Conservation (phyloP, 2,113 vertebrate species). For the Muntiacus muntjak region DNA sequence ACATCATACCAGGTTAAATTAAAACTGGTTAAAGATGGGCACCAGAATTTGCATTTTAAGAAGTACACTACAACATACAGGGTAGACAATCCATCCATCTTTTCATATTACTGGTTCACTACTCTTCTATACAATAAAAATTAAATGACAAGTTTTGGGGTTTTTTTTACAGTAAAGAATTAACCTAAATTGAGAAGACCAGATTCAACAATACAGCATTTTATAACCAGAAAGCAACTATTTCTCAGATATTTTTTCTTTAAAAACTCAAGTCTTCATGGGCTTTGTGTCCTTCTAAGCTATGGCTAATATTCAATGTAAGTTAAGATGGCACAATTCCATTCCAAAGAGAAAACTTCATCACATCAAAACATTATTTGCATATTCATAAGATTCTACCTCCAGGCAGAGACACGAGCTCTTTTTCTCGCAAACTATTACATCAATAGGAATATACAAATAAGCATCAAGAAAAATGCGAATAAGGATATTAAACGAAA, state of each 20-base stretch:
- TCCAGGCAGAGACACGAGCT: slow-evolving; percentile 61
- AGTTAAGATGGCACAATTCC: slow-evolving; percentile 47
- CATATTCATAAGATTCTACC: slow-evolving; percentile 72
- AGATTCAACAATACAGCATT: slow-evolving; percentile 30
- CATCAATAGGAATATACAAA: slow-evolving; percentile 70
- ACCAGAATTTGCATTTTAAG: slow-evolving; percentile 51
- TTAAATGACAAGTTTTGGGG: slow-evolving; percentile 10
- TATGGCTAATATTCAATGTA: slow-evolving; percentile 51
- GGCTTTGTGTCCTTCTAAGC: slow-evolving; percentile 50
- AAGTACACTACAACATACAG: not conserved
- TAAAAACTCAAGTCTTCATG: slow-evolving; percentile 43
- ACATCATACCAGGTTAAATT: slow-evolving; percentile 22
- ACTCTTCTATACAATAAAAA: slow-evolving; percentile 46
- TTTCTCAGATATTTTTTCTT: slow-evolving; percentile 40
- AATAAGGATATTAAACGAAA: slow-evolving; percentile 57
- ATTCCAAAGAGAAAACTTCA: slow-evolving; percentile 65
- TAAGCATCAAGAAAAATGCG: slow-evolving; percentile 65
- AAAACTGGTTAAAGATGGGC: slow-evolving; percentile 47
- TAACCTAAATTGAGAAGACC: slow-evolving; percentile 56
- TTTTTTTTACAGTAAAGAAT: slow-evolving; percentile 42
- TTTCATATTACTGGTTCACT: slow-evolving; percentile 43
- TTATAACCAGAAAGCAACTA: slow-evolving; percentile 43
- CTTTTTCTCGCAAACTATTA: slow-evolving; percentile 69
- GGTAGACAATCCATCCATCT: slow-evolving; percentile 1
- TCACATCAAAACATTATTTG: slow-evolving; percentile 69